phyloP scores from a whole-genome alignment of 2,888 invertebrate genomes.

The Plagiodera versicolora region DNA sequence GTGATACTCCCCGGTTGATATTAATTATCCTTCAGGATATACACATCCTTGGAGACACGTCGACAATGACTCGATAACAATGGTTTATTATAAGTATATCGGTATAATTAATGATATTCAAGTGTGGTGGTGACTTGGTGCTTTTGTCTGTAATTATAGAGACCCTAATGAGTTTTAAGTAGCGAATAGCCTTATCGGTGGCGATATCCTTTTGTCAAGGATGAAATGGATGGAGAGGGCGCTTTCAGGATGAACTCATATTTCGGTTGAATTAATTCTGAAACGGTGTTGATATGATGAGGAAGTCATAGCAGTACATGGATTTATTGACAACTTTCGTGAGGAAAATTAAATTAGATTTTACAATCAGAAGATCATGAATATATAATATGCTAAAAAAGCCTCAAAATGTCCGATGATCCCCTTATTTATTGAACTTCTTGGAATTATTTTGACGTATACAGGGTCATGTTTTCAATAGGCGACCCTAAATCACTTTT shows the following conservation, averaged over 20 bases:
- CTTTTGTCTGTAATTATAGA: conserved; percentile 51
- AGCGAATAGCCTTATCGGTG: conserved; percentile 40
- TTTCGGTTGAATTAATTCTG: background rate
- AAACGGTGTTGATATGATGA: no score
- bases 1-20: conserved; percentile 40
- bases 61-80: conserved; percentile 51
- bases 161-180: conserved; percentile 51
- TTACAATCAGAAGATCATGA: no score
- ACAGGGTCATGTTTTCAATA: no score
- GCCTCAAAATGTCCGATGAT: no score
- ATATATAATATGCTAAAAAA: no score
- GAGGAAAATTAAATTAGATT: no score
- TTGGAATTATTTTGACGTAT: no score
- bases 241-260: background rate
- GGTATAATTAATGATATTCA: conserved; percentile 52
- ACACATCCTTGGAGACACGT: conserved; percentile 53
- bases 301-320: no score
- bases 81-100: conserved; percentile 54
- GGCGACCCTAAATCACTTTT: no score
- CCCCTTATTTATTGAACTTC: no score
- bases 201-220: conserved; percentile 28
- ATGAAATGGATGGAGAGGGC: conserved; percentile 13
- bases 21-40: conserved; percentile 51
- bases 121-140: conserved; percentile 51
- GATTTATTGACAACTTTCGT: no score